Evolutionary conservation across 2,797 vertebrate species (phyloP).

Genomic region (Cryptoblepharus egeriae): DNA sequence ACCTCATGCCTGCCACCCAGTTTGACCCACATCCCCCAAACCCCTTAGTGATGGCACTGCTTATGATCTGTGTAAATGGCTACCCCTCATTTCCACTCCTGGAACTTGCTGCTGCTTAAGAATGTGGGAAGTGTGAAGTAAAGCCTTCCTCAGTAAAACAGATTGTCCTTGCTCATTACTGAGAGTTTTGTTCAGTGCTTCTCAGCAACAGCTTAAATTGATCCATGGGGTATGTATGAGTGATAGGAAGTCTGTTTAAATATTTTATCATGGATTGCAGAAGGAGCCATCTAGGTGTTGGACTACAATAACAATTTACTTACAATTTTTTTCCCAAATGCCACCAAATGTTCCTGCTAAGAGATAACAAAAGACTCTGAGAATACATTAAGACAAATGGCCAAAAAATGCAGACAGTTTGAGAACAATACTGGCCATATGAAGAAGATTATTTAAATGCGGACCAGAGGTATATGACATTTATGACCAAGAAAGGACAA

Average conservation of each 20-base stretch:
- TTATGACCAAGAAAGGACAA: not conserved
- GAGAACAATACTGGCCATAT: not conserved
- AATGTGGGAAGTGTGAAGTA: too few species aligned
- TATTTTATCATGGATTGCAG: slow-evolving; percentile 8
- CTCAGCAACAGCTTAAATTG: slow-evolving; percentile 6
- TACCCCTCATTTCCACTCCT: too few species aligned
- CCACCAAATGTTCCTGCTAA: slow-evolving; percentile 20
- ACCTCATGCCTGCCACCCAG: too few species aligned
- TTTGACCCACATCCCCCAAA: too few species aligned
- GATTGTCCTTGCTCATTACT: not conserved
- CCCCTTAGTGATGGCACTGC: too few species aligned
- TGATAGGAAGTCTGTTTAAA: slow-evolving; percentile 20
- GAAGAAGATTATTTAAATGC: not conserved
- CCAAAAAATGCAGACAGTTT: not conserved
- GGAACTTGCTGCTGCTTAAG: too few species aligned
- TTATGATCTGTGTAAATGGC: not conserved
- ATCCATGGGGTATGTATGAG: not conserved
- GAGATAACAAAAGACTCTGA: slow-evolving; percentile 31
- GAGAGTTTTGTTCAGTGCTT: not conserved
- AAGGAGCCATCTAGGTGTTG: slow-evolving; percentile 29
- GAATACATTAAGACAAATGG: too few species aligned
- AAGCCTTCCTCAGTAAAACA: not conserved
- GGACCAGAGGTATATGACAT: not conserved
- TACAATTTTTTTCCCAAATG: slow-evolving; percentile 43
- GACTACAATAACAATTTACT: slow-evolving; percentile 50